These are phyloP conservation scores for Leucania comma DNA, from an alignment of 2,888 invertebrate genomes.

Conservation along the genomic window DNA sequence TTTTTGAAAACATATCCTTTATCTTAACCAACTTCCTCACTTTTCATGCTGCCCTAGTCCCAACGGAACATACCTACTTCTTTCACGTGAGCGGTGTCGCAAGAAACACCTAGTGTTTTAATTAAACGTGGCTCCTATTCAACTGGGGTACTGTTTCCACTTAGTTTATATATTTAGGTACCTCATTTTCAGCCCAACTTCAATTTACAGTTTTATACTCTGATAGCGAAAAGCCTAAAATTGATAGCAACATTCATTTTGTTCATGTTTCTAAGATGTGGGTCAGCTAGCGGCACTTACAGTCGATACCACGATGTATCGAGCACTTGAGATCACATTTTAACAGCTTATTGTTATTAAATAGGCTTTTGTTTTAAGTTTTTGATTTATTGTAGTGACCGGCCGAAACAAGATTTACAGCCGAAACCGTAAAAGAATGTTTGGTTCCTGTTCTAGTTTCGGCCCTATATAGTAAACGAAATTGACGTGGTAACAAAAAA, in stretches of 20 bases:
- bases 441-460: too few species aligned
- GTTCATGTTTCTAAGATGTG: conserved; percentile 19
- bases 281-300: conserved; percentile 34
- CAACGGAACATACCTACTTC: neutral
- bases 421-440: too few species aligned
- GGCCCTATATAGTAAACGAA: too few species aligned
- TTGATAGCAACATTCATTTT: conserved; percentile 20
- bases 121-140: neutral
- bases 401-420: too few species aligned
- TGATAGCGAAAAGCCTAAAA: conserved; percentile 26
- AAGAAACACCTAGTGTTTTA: too few species aligned
- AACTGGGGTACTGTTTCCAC: neutral
- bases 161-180: too few species aligned
- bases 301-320: conserved; percentile 17
- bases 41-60: conserved; percentile 13
- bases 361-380: too few species aligned
- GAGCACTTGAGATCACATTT: neutral
- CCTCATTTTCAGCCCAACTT: neutral
- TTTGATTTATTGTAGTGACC: too few species aligned
- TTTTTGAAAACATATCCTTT: conserved; percentile 5
- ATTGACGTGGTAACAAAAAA: too few species aligned
- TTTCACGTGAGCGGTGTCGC: too few species aligned
- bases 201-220: conserved; percentile 2
- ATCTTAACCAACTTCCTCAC: conserved; percentile 18
- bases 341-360: neutral